phyloP scores from a whole-genome alignment of 2,888 invertebrate species.

The Callyntrura sp. region DNA sequence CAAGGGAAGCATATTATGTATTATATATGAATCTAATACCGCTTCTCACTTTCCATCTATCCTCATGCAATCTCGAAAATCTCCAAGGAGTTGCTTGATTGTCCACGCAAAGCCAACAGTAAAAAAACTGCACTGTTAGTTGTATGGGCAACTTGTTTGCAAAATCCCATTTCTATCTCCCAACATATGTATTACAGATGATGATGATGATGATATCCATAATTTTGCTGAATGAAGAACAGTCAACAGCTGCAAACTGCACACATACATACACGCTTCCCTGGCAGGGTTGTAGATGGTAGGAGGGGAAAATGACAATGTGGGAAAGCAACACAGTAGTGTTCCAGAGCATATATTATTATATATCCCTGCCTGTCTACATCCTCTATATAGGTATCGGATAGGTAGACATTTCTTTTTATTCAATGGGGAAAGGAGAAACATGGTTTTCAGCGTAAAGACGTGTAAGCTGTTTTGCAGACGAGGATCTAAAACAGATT shows the following conservation, averaged over 20 bases:
- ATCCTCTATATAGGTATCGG: background rate
- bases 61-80: conserved; percentile 3
- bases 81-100: conserved; percentile 36
- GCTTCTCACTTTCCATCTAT: background rate
- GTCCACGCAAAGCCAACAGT: background rate
- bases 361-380: background rate
- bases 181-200: conserved; percentile 50
- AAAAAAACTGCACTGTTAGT: conserved; percentile 15
- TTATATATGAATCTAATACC: conserved; percentile 8
- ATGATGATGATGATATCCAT: conserved; percentile 57
- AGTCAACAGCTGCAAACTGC: conserved; percentile 49
- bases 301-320: background rate
- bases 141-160: conserved; percentile 44
- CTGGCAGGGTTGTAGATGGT: background rate
- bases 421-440: conserved; percentile 4
- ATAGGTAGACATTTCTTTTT: background rate
- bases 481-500: conserved; percentile 33
- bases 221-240: conserved; percentile 54
- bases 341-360: conserved; percentile 2
- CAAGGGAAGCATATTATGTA: conserved; percentile 15
- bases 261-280: background rate
- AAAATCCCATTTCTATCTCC: conserved; percentile 25
- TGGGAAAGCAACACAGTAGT: background rate
- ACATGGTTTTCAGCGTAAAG: conserved; percentile 29
- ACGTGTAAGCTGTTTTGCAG: conserved; percentile 46